A percentile compares a stretch with the other conserved stretches of the same genome.
Conservation (phyloP, 2,113 vertebrate genomes). For the Vulpes vulpes region DNA sequence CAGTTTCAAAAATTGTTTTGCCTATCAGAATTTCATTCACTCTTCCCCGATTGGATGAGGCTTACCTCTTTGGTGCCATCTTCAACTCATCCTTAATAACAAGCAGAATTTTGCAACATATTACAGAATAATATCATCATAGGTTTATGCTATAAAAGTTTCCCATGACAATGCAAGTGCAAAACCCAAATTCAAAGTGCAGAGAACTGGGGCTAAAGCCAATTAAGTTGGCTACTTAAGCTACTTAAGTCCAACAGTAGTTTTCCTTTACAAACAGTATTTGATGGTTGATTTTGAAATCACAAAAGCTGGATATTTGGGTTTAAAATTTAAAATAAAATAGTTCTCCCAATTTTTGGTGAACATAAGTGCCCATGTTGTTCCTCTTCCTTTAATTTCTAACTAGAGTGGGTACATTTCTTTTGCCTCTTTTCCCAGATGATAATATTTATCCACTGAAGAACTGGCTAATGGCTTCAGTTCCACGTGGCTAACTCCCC, state of each 20-base stretch:
- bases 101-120: neutral
- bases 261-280: slow-evolving; percentile 9
- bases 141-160: neutral
- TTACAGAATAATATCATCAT: neutral
- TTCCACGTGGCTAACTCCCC: slow-evolving; percentile 52
- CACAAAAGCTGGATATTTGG: neutral
- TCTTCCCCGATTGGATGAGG: neutral
- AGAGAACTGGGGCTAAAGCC: neutral
- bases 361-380: neutral
- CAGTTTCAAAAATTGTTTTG: slow-evolving; percentile 26
- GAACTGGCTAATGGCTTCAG: slow-evolving; percentile 62
- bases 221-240: neutral
- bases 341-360: neutral
- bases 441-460: slow-evolving; percentile 54
- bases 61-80: neutral
- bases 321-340: slow-evolving; percentile 41
- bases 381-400: slow-evolving; percentile 5
- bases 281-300: neutral
- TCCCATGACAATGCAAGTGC: neutral
- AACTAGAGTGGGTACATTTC: neutral
- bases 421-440: slow-evolving; percentile 57
- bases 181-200: slow-evolving; percentile 13
- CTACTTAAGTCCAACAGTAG: neutral
- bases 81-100: neutral
- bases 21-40: neutral